Evolutionary conservation across 2,113 vertebrate species (phyloP).

Genomic region (Leucopternis melanops): DNA sequence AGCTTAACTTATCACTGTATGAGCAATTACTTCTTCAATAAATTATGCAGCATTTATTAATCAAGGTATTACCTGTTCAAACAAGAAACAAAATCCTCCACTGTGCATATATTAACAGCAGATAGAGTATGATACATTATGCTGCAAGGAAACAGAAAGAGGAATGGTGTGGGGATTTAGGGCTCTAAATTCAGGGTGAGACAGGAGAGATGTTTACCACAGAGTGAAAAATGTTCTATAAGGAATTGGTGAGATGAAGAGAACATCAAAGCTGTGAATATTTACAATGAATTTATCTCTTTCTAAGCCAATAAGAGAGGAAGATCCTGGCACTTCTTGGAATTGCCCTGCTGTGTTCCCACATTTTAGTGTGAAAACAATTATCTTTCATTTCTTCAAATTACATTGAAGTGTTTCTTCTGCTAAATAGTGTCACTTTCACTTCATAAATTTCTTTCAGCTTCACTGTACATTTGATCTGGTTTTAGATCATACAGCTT

Average conservation of each 20-base stretch:
- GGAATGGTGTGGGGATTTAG: not conserved
- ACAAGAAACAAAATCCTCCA: constrained; percentile 17
- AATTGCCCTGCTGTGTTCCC: not conserved
- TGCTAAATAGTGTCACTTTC: not conserved
- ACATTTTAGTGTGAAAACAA: constrained; percentile 11
- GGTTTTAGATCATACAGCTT: not conserved
- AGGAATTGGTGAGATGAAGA: not conserved
- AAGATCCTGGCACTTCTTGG: not conserved
- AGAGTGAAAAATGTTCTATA: not conserved
- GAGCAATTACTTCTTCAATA: constrained; percentile 6
- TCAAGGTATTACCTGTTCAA: constrained; percentile 10
- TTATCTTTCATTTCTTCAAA: constrained; percentile 9
- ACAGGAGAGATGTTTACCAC: not conserved
- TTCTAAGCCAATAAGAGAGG: not conserved
- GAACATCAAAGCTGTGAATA: not conserved
- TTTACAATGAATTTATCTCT: constrained; percentile 12
- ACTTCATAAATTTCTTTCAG: not conserved
- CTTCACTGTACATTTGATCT: not conserved
- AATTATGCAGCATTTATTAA: constrained; percentile 48
- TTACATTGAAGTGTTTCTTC: not conserved
- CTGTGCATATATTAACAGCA: constrained; percentile 9
- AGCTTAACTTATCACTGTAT: not conserved
- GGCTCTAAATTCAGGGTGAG: not conserved
- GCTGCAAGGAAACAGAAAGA: constrained; percentile 8
- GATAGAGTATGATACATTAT: not conserved